Conservation (phyloP, 2,113 vertebrate species). For the Siniperca knerii region DNA sequence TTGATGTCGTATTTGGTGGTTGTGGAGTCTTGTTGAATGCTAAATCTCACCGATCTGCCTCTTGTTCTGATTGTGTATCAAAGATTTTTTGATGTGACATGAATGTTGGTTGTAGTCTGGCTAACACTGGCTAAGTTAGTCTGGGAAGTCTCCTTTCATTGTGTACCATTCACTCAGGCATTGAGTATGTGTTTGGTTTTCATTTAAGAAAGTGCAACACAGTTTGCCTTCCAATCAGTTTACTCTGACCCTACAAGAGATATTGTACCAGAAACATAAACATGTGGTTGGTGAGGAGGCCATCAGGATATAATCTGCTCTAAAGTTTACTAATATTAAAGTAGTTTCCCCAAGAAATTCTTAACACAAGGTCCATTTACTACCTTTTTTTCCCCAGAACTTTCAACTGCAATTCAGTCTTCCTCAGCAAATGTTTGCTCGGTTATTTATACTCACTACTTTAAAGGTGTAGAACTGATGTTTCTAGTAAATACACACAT, state of each 20-base stretch:
- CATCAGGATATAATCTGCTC: not conserved
- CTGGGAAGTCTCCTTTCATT: slow-evolving; percentile 63
- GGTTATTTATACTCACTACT: not conserved
- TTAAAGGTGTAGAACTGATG: not conserved
- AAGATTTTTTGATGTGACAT: slow-evolving; percentile 49
- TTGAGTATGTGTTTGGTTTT: not conserved
- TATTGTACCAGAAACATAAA: not conserved
- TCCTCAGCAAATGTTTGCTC: not conserved
- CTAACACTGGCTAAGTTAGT: slow-evolving; percentile 54
- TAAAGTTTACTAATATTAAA: not conserved
- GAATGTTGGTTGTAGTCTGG: slow-evolving; percentile 54
- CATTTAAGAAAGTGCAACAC: not conserved
- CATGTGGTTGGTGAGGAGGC: not conserved
- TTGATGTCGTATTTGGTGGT: slow-evolving; percentile 78
- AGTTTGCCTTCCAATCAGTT: not conserved
- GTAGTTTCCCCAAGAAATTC: not conserved
- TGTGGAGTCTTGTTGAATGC: slow-evolving; percentile 80
- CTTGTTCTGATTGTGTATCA: slow-evolving; percentile 63
- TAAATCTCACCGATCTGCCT: slow-evolving; percentile 69
- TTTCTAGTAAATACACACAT: not conserved
- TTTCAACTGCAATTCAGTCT: not conserved
- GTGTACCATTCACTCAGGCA: not conserved
- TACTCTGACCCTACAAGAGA: not conserved
- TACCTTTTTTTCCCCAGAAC: not conserved
- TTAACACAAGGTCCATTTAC: too few species aligned